These are phyloP conservation scores for Buathra laborator DNA, from an alignment of 2,888 invertebrate species.

Conservation along the genomic window DNA sequence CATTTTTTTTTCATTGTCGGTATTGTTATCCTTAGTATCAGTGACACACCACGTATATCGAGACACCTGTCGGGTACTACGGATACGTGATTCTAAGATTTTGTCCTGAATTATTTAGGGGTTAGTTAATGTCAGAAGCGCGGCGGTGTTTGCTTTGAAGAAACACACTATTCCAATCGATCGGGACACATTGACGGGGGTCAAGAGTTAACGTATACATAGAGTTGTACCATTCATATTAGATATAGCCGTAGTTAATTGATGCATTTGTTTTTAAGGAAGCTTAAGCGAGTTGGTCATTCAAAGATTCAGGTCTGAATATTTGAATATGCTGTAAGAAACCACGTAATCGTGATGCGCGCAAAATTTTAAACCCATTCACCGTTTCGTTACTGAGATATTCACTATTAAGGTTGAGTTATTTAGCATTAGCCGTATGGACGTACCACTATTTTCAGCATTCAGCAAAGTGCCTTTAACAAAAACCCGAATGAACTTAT, in stretches of 20 bases:
- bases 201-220: background rate
- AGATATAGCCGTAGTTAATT: background rate
- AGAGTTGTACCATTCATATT: background rate
- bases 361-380: too few relatives aligned
- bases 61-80: slow-evolving; percentile 30
- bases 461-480: too few relatives aligned
- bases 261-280: background rate
- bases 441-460: too few relatives aligned
- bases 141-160: slow-evolving; percentile 34
- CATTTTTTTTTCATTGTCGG: slow-evolving; percentile 30
- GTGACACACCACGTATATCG: background rate
- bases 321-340: too few relatives aligned
- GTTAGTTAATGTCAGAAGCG: slow-evolving; percentile 49
- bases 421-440: too few relatives aligned
- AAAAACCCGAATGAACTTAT: too few relatives aligned
- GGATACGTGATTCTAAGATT: slow-evolving; percentile 4
- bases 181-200: slow-evolving; percentile 25
- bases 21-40: slow-evolving; percentile 37
- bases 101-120: slow-evolving; percentile 49
- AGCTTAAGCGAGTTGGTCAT: too few relatives aligned
- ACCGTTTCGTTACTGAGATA: too few relatives aligned
- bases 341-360: too few relatives aligned
- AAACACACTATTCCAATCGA: slow-evolving; percentile 34
- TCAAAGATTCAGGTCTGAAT: too few relatives aligned
- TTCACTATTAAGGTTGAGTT: too few relatives aligned